Conservation (phyloP, 2,888 invertebrate species). For the Eristalis pertinax region DNA sequence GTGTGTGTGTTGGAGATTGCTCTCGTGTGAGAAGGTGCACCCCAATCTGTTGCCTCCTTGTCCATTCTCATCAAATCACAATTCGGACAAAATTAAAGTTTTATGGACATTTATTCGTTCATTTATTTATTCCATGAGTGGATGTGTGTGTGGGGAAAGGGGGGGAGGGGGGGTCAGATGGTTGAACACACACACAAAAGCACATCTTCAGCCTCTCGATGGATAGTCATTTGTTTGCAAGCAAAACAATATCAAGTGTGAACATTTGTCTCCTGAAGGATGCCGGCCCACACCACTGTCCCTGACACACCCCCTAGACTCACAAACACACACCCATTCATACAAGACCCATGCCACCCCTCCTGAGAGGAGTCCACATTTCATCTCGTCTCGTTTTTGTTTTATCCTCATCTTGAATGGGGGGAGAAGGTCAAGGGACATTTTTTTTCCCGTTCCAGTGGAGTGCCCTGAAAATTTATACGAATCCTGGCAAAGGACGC, state of each 20-base stretch:
- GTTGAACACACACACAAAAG: constrained; percentile 25
- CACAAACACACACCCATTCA: not conserved
- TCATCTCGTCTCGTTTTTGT: not conserved
- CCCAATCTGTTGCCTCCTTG: not conserved
- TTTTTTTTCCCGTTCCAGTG: not conserved
- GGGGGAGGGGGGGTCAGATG: constrained; percentile 23
- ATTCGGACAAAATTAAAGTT: constrained; percentile 73
- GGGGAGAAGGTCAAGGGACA: constrained; percentile 36
- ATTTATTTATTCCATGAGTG: constrained; percentile 28
- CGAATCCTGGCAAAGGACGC: constrained; percentile 30
- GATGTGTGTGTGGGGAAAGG: constrained; percentile 9
- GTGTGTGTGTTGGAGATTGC: not conserved
- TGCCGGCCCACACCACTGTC: not conserved
- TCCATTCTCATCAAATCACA: constrained; percentile 67
- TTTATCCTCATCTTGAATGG: not conserved
- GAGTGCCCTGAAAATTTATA: constrained; percentile 27
- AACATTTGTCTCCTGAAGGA: constrained; percentile 57
- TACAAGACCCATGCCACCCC: not conserved
- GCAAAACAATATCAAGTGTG: constrained; percentile 70
- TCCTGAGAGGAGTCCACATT: not conserved
- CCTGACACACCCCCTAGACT: not conserved
- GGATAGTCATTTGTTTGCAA: constrained; percentile 58
- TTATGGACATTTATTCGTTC: constrained; percentile 65
- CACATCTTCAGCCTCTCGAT: constrained; percentile 36
- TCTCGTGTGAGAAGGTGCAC: not conserved